A percentile compares a stretch with the other conserved stretches of the same genome.
Conservation (phyloP, 2,888 invertebrate species). For the Cephus pygmeus region DNA sequence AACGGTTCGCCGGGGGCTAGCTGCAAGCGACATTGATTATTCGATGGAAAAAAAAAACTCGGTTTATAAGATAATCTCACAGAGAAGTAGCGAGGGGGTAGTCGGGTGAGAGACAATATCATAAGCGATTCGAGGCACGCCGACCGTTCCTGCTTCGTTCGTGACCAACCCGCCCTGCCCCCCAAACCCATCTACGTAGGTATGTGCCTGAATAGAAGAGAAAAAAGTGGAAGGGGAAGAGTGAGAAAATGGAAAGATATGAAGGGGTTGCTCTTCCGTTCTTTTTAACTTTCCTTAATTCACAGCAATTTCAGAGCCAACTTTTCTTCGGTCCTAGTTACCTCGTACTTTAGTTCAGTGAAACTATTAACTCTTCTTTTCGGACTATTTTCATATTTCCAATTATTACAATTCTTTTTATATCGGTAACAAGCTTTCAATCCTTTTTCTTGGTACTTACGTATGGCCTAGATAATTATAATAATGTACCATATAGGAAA, state of each 20-base stretch:
- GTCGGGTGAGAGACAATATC: constrained; percentile 40
- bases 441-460: background rate
- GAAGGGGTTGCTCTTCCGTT: background rate
- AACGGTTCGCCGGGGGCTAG: constrained; percentile 16
- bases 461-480: too few species aligned
- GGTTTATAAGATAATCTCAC: constrained; percentile 48
- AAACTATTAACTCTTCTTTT: background rate
- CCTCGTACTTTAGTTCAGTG: background rate
- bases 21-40: constrained; percentile 48
- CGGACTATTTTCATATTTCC: background rate
- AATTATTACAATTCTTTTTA: background rate
- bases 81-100: background rate
- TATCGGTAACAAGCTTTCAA: background rate
- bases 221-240: constrained; percentile 2
- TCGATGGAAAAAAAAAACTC: constrained; percentile 36
- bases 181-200: background rate
- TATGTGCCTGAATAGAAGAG: constrained; percentile 2
- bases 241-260: constrained; percentile 5
- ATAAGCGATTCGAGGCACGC: constrained; percentile 54
- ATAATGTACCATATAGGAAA: too few species aligned
- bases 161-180: constrained; percentile 30
- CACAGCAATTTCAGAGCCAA: background rate
- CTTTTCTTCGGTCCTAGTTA: background rate
- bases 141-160: constrained; percentile 29
- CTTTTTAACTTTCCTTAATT: background rate